Evolutionary conservation across 1,140 invertebrate species (phyloP), one percentile per base, ranked within the genome.

Genomic region (Zaprionus vittiger): DNA sequence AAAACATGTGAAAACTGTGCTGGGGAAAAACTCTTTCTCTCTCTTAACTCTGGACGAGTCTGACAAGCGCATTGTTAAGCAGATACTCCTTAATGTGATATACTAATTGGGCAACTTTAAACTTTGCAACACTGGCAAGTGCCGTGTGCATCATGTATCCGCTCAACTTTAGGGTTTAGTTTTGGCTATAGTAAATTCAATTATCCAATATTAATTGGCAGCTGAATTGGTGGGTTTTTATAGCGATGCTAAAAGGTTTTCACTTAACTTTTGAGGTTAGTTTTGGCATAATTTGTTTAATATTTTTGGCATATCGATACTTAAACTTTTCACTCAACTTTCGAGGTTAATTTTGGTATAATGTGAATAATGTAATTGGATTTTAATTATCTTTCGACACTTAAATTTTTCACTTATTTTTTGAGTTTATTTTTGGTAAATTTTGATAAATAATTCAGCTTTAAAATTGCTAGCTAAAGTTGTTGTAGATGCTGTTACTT

Each of bases 1-100:
- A 14, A 44, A 14, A 54, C 28, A 54, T 3, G 37, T 24, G 47
- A 44, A 56, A 67, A 67, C 24, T 22, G 31, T 34, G 9, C 31
- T 57, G 52, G 4, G 11, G 22, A 15, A 63, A 67, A 67, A 67
- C 28, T 67, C 54, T 22, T 20, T 47, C 54, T 17, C 28, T 67
- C 37, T 26, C 7, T 17, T 7, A 44, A 17, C 41, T 17, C 2
- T 44, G 2, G n/a, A 47, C 7, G 6, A 9, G 1, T 17, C 7
- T 47, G n/a, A 47, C 41, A 47, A 47, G n/a, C 41, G n/a, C n/a
- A 9, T 47, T 47, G 41, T 47, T 47, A 20, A 47, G 7, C 41
- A 47, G 41, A 47, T 47, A 47, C 41, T 17, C 41, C 41, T 47
- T 47, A 47, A 47, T 9, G 3, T 17, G 41, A 52, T 52, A 14